A percentile compares a stretch with the other conserved stretches of the same genome.
phyloP scores from a whole-genome alignment of 2,888 invertebrate genomes.

The Rhagium mordax region DNA sequence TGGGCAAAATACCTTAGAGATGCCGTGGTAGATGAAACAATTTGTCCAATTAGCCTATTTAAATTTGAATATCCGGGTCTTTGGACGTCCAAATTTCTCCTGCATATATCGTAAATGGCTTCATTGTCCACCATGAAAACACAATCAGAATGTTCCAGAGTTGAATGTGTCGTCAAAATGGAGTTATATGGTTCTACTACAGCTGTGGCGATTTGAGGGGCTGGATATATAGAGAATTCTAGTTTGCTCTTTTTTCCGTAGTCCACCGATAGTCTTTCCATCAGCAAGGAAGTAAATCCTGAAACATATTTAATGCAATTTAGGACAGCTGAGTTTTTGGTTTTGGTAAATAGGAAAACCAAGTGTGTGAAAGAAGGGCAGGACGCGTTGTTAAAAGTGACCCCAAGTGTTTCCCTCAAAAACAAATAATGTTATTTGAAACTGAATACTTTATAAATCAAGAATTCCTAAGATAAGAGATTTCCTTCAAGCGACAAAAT shows the following conservation, averaged over 20 bases:
- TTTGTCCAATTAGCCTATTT: constrained; percentile 85
- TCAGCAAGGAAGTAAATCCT: constrained; percentile 86
- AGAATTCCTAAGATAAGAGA: too few species aligned
- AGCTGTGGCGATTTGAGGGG: constrained; percentile 71
- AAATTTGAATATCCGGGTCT: constrained; percentile 89
- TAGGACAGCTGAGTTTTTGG: too few species aligned
- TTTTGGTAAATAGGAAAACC: too few species aligned
- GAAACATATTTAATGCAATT: background rate
- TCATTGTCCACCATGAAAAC: constrained; percentile 93
- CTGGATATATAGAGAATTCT: constrained; percentile 88
- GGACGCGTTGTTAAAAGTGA: too few species aligned
- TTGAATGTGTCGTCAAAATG: constrained; percentile 81
- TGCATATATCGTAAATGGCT: constrained; percentile 89
- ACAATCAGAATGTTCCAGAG: constrained; percentile 87
- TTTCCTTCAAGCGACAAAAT: too few species aligned
- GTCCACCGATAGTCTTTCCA: constrained; percentile 85
- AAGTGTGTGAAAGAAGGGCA: too few species aligned
- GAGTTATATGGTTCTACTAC: constrained; percentile 77
- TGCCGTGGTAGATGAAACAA: constrained; percentile 72
- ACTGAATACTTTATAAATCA: too few species aligned
- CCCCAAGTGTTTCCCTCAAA: too few species aligned
- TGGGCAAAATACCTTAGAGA: constrained; percentile 77
- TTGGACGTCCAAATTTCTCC: constrained; percentile 87
- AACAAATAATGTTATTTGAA: too few species aligned
- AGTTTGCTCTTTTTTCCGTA: constrained; percentile 87